A percentile compares a stretch with the other conserved stretches of the same genome.
phyloP scores from a whole-genome alignment of 1,140 invertebrate species.

The Manduca sexta region DNA sequence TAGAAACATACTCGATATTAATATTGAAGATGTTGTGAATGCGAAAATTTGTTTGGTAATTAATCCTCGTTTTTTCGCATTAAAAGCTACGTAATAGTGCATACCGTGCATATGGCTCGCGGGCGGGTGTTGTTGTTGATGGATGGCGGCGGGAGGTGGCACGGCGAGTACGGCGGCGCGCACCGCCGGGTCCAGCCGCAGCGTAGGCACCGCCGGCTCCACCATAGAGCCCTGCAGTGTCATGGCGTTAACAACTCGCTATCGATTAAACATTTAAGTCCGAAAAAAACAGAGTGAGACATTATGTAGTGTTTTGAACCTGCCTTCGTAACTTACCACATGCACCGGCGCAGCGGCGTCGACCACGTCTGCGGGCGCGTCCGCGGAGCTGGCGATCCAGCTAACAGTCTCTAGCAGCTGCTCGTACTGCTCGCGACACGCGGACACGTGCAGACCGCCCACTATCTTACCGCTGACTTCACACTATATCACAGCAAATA shows the following conservation, averaged over 20 bases:
- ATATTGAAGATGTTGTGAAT: too few relatives aligned
- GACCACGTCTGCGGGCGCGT: slow-evolving; percentile 17
- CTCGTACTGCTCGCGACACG: slow-evolving; percentile 90
- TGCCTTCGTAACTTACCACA: too few relatives aligned
- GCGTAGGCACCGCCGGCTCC: slow-evolving; percentile 59
- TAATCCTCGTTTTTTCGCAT: too few relatives aligned
- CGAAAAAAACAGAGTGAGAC: too few relatives aligned
- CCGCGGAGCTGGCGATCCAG: slow-evolving; percentile 32
- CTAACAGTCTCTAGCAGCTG: slow-evolving; percentile 87
- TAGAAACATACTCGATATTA: slow-evolving; percentile 15
- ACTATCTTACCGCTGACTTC: slow-evolving; percentile 87
- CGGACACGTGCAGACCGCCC: slow-evolving; percentile 86
- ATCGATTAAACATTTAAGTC: too few relatives aligned
- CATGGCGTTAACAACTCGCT: too few relatives aligned
- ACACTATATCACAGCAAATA: slow-evolving; percentile 25
- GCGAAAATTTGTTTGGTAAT: too few relatives aligned
- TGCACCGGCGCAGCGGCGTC: too few relatives aligned
- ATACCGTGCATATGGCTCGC: slow-evolving; percentile 7
- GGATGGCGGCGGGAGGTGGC: slow-evolving; percentile 29
- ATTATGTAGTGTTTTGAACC: too few relatives aligned
- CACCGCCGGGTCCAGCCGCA: slow-evolving; percentile 76
- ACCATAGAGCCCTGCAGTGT: too few relatives aligned
- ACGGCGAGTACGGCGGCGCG: slow-evolving; percentile 62
- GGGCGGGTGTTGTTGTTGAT: slow-evolving; percentile 13
- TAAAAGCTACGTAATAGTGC: not conserved